These are phyloP conservation scores for Drosophila tanythrix DNA, from an alignment of 2,888 invertebrate genomes.

Conservation along the genomic window DNA sequence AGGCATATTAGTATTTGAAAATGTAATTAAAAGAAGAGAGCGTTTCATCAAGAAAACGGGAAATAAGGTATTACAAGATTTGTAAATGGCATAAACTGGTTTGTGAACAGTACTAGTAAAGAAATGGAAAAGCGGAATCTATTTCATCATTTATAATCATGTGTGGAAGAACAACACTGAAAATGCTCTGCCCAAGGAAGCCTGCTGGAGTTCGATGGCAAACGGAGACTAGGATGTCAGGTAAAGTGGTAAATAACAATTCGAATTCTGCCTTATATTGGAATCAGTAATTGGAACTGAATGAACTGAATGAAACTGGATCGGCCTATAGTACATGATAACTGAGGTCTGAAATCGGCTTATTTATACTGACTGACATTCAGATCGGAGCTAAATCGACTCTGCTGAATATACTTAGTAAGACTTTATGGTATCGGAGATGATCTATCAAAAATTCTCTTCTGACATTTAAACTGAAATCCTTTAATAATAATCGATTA, in stretches of 20 bases:
- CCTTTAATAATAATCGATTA: neutral
- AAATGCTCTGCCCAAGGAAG: neutral
- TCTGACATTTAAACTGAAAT: neutral
- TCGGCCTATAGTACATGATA: too few relatives aligned
- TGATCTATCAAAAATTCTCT: neutral
- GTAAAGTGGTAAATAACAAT: neutral
- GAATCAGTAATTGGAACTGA: neutral
- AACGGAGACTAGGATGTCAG: neutral
- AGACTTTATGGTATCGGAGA: neutral
- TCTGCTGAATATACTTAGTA: neutral
- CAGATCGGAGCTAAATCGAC: neutral
- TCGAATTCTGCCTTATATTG: neutral
- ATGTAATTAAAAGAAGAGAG: neutral
- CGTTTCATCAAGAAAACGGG: rapidly evolving
- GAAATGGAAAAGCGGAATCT: neutral
- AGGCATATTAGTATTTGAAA: neutral
- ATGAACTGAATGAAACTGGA: neutral
- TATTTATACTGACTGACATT: neutral
- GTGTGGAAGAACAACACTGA: neutral
- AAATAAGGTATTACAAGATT: rapidly evolving
- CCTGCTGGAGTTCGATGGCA: neutral
- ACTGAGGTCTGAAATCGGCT: neutral
- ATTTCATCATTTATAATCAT: neutral
- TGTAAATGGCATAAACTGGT: neutral
- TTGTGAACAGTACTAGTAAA: rapidly evolving